Evolutionary conservation across 2,888 invertebrate species (phyloP).

Genomic region (Carterocephalus palaemon): DNA sequence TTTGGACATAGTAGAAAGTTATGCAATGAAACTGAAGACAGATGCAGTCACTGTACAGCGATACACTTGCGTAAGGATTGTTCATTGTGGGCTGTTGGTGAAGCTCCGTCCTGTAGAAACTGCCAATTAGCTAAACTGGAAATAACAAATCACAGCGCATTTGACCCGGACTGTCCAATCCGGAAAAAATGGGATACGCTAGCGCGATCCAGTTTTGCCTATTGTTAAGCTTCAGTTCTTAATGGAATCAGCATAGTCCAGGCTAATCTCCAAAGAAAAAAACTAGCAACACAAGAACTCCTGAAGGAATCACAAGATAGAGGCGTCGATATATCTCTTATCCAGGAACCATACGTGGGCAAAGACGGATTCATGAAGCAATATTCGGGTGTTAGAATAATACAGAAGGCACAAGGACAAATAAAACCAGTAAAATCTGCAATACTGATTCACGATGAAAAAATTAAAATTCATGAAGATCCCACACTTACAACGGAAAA

Average conservation of each 20-base stretch:
- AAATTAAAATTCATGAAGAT: not conserved
- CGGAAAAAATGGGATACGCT: not conserved
- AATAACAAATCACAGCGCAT: not conserved
- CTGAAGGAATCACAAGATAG: constrained; percentile 4
- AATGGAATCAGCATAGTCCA: constrained; percentile 1
- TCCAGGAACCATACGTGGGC: not conserved
- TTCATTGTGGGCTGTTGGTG: not conserved
- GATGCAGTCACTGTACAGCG: constrained; percentile 19
- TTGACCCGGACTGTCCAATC: not conserved
- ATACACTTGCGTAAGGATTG: not conserved
- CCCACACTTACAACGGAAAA: constrained; percentile 12
- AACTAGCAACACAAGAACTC: constrained; percentile 14
- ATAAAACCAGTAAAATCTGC: constrained; percentile 4
- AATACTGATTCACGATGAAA: constrained; percentile 12
- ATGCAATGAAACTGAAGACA: constrained; percentile 10
- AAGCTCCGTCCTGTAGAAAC: not conserved
- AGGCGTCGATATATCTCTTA: not conserved
- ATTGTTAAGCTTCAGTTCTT: not conserved
- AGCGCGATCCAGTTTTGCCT: not conserved
- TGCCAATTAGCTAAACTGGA: not conserved
- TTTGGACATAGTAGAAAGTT: constrained; percentile 18
- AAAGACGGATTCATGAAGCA: not conserved
- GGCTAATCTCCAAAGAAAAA: constrained; percentile 15
- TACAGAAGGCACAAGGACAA: not conserved
- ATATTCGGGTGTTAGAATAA: not conserved